phyloP scores from a whole-genome alignment of 2,113 vertebrate species.

The Myanophis thanlyinensis region DNA sequence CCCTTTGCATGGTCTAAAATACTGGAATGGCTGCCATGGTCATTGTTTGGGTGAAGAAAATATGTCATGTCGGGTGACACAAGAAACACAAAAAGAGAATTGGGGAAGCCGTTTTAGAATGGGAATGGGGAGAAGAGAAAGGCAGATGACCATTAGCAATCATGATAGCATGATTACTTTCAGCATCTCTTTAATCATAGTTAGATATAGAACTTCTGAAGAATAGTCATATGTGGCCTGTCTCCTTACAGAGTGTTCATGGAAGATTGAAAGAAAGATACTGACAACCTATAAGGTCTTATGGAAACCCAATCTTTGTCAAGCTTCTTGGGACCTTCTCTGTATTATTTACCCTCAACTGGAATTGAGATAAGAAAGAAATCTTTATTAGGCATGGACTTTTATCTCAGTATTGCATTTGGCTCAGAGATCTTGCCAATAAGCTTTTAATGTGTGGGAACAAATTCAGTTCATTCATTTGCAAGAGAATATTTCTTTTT shows the following conservation, averaged over 20 bases:
- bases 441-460: constrained; percentile 1
- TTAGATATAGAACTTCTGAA: neutral
- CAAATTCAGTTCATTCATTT: neutral
- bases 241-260: neutral
- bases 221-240: neutral
- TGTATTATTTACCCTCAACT: neutral
- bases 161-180: neutral
- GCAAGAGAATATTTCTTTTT: constrained; percentile 2
- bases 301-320: neutral
- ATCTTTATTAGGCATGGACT: neutral
- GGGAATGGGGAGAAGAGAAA: no score
- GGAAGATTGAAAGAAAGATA: neutral
- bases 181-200: neutral
- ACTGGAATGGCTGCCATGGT: neutral
- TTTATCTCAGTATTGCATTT: neutral
- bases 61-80: neutral
- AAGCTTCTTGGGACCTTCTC: neutral
- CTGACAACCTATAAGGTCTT: neutral
- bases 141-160: neutral
- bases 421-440: neutral
- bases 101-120: neutral
- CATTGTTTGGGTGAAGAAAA: neutral
- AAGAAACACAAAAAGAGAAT: neutral
- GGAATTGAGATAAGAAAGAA: neutral
- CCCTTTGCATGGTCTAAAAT: neutral